Evolutionary conservation across 2,113 vertebrate genomes (phyloP), one percentile per base, ranked within the genome.

Genomic region (Xenopus borealis): DNA sequence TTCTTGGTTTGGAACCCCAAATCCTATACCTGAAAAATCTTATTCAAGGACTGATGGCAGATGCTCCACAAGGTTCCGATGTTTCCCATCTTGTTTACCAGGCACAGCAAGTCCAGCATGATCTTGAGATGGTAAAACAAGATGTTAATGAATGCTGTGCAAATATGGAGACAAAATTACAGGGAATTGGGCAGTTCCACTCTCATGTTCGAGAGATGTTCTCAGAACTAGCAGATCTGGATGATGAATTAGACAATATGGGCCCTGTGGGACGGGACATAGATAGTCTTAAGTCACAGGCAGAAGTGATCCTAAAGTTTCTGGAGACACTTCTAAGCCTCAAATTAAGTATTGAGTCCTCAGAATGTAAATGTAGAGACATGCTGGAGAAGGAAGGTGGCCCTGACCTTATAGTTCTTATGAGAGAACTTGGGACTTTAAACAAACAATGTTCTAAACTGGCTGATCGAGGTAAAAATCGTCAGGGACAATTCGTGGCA

Each of bases 371-470:
- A 0, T 98, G 96, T 72, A 90, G 88, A 61, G 80, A 83, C 75
- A 98, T 98, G 96, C 88, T 98, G 33, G 89, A 94, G 55, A 89
- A 93, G 1, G 97, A 99, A 66, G 96, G 95, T 12, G 96, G 95
- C 82, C 93, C 96, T 0, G 97, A 99, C 79, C 79, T 98, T 7
- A 80, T 97, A 40, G 97, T 94, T 1, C 91, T 99, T 79, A 91
- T 94, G 72, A 86, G 96, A 44, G 97, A 99, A 83, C 84, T 97
- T 0, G 96, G 98, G 85, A 94, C 96, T 0, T 84, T 99, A 79
- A 94, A 52, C 61, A 95, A 97, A n/a, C 97, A 98, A 82, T 94
- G 96, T 0, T 79, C 91, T 66, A 98, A 98, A 83, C 88, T 99
- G 83, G 90, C 83, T 0, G 98, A 99, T 84, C 91, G 97, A 0